Base-by-base conservation (phyloP, 2,113 vertebrate genomes). In the Mirounga angustirostris region DNA sequence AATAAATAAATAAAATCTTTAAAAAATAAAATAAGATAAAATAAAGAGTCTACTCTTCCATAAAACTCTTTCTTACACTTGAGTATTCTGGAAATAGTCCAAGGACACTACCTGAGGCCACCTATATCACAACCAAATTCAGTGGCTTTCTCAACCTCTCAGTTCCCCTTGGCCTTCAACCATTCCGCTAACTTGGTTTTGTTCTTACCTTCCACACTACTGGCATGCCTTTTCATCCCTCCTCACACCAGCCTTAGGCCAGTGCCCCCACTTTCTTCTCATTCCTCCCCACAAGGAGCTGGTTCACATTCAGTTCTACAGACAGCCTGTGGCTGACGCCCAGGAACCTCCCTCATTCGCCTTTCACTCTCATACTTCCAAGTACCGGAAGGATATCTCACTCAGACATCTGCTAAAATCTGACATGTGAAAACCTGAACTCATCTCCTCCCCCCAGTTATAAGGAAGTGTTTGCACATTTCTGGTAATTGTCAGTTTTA, bases 361-460 rank as follows among this genome's bases (percentile, higher is more conserved):
- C 43, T 40, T 58, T 90, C 71, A 43, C 18, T 33, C 30, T 5
- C 1, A 7, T n/a, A 56, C 80, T 87, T 96, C n/a, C 71, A 71
- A 52, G 92, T 56, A 65, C 92, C 80, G 91, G 24, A 76, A 82
- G 91, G 85, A 88, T 80, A 84, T 46, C 93, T 95, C 78, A 89
- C 76, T 93, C 63, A 67, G 46, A 85, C 15, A 73, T 65, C 93
- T 91, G 33, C 81, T 76, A 67, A 89, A 81, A 52, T 30, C 40
- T 59, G 83, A 89, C 54, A 22, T 4, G 59, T 54, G 22, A 69
- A 95, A 96, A 92, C 63, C 94, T 92, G 76, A 97, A 65, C 80
- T 97, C 46, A 10, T 79, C 95, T 58, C 79, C 93, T 76, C 84
- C 56, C 40, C 15, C 74, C 30, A 91, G 65, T 36, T 73, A 94